Percentiles rank a stretch among this genome's conserved stretches.
phyloP scores from a whole-genome alignment of 2,797 vertebrate species.

The Danio tinwini region DNA sequence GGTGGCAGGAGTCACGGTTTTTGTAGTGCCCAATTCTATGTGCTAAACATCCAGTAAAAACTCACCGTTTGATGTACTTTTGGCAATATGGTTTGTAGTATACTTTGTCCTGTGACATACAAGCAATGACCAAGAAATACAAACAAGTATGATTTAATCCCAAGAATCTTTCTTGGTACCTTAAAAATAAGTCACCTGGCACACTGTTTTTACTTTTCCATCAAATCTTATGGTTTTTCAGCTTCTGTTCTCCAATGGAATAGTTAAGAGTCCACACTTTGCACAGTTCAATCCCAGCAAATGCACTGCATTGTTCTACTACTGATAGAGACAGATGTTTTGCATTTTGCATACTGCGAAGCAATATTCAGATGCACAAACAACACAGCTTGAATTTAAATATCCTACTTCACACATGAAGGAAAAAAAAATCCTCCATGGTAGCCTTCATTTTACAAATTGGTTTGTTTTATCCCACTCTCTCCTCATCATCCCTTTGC shows the following conservation, averaged over 20 bases:
- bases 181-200: background rate
- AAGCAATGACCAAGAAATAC: background rate
- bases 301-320: constrained; percentile 9
- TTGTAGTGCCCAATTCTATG: background rate
- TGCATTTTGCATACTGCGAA: constrained; percentile 19
- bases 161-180: background rate
- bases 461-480: background rate
- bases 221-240: background rate
- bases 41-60: background rate
- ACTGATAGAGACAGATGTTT: background rate
- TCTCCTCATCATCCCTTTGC: background rate
- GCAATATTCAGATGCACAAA: constrained; percentile 21
- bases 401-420: constrained; percentile 22
- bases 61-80: background rate
- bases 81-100: background rate
- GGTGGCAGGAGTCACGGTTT: constrained; percentile 2
- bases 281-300: background rate
- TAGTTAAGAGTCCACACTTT: background rate
- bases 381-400: constrained; percentile 9
- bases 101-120: background rate
- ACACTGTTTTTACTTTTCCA: background rate
- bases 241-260: background rate
- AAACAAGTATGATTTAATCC: background rate
- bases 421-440: constrained; percentile 19
- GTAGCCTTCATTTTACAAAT: constrained; percentile 4